Evolutionary conservation across 1,140 invertebrate genomes (phyloP).

Genomic region (Bombus consobrinus): DNA sequence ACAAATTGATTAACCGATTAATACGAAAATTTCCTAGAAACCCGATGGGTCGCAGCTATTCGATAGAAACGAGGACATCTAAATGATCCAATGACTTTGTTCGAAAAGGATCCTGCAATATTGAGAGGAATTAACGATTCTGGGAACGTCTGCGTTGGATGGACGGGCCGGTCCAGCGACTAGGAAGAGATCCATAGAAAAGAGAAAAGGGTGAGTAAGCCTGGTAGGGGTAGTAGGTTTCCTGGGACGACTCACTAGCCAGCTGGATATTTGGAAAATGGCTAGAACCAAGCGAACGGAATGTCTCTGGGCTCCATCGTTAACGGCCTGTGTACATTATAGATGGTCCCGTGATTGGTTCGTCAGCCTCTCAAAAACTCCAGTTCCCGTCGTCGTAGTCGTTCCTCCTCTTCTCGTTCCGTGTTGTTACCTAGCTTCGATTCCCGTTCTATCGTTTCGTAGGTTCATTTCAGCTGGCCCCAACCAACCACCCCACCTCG

Average conservation of each 20-base stretch:
- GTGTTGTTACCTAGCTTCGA: slow-evolving; percentile 41
- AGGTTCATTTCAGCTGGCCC: slow-evolving; percentile 63
- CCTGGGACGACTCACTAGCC: slow-evolving; percentile 63
- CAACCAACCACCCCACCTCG: slow-evolving; percentile 20
- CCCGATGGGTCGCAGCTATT: too few relatives aligned
- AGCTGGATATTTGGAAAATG: slow-evolving; percentile 70
- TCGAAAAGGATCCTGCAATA: slow-evolving; percentile 71
- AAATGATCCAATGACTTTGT: slow-evolving; percentile 54
- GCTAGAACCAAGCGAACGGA: slow-evolving; percentile 65
- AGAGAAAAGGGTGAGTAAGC: slow-evolving; percentile 58
- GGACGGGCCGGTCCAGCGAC: slow-evolving; percentile 48
- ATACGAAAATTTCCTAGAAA: background rate
- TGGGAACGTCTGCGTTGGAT: slow-evolving; percentile 59
- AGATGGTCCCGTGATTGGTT: slow-evolving; percentile 79
- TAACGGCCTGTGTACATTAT: slow-evolving; percentile 80
- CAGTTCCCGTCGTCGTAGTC: slow-evolving; percentile 41
- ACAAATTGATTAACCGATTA: background rate
- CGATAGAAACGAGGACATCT: background rate
- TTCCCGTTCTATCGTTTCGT: slow-evolving; percentile 57
- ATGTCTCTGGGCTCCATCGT: slow-evolving; percentile 71
- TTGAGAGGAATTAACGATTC: slow-evolving; percentile 76
- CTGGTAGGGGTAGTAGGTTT: slow-evolving; percentile 45
- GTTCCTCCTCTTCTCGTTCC: slow-evolving; percentile 39
- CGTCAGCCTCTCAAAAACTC: slow-evolving; percentile 78
- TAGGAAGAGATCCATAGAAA: slow-evolving; percentile 57